Conservation (phyloP, 2,113 vertebrate genomes). For the Apus apus region DNA sequence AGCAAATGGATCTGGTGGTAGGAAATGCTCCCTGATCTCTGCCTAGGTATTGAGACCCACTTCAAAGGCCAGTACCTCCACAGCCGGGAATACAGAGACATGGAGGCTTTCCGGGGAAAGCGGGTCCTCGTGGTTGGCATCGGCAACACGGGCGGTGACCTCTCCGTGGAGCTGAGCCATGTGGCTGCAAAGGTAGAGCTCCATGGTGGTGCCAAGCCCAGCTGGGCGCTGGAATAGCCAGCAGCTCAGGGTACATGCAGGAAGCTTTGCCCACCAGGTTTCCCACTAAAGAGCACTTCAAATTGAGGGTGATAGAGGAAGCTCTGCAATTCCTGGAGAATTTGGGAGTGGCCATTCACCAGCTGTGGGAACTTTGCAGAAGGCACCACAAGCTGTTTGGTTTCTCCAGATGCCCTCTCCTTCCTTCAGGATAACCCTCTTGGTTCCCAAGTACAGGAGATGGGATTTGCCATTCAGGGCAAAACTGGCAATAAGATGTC, state of each 20-base stretch:
- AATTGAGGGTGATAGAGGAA: not conserved
- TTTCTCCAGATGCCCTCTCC: not conserved
- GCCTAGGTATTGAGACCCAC: constrained; percentile 79
- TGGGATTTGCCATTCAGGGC: not conserved
- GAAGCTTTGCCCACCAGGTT: not conserved
- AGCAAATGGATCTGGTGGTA: not conserved
- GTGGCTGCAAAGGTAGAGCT: constrained; percentile 80
- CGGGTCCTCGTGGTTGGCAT: constrained; percentile 85
- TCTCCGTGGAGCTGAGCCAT: constrained; percentile 86
- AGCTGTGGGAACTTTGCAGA: not conserved
- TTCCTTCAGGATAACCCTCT: not conserved
- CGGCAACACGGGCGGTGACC: constrained; percentile 88
- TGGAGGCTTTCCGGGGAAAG: constrained; percentile 78
- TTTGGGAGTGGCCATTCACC: not conserved
- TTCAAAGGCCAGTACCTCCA: constrained; percentile 85
- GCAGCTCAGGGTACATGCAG: accelerated
- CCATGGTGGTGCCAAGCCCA: accelerated
- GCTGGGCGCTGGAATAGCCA: accelerated
- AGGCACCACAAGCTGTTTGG: not conserved
- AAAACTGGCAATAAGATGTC: not conserved
- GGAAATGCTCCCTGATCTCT: not conserved
- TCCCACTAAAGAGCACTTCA: not conserved
- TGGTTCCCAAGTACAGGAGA: not conserved
- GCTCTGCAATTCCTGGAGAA: not conserved
- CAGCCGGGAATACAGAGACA: constrained; percentile 84